Evolutionary conservation across 2,888 invertebrate species (phyloP).

Genomic region (Eurytoma californica): DNA sequence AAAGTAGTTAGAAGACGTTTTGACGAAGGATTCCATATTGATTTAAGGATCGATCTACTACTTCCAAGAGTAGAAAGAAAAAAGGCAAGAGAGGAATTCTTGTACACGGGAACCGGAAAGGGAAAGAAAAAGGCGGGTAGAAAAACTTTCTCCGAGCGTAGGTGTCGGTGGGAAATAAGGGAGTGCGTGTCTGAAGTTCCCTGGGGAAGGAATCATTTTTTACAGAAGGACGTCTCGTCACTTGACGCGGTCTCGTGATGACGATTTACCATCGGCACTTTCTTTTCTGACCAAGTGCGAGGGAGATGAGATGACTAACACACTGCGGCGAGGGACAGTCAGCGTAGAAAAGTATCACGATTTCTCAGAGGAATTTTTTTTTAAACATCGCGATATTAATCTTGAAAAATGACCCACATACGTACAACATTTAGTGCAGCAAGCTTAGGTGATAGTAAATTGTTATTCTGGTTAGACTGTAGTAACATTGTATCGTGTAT

Average conservation of each 20-base stretch:
- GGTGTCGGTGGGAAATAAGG: background rate
- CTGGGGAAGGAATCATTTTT: conserved; percentile 37
- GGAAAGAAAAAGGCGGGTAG: background rate
- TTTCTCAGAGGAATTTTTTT: conserved; percentile 20
- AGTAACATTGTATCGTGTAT: too few relatives aligned
- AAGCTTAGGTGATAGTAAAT: too few relatives aligned
- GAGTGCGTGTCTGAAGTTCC: conserved; percentile 18
- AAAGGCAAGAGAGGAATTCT: background rate
- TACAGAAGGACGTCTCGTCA: conserved; percentile 12
- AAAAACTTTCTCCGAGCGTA: background rate
- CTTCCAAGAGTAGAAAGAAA: background rate
- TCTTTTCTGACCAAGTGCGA: background rate
- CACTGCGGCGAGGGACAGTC: background rate
- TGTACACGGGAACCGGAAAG: background rate
- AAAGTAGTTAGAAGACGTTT: conserved; percentile 16
- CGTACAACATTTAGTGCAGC: background rate
- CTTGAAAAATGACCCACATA: background rate
- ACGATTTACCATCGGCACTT: conserved; percentile 36
- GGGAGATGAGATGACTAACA: too few relatives aligned
- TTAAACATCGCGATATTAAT: background rate
- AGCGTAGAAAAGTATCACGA: background rate
- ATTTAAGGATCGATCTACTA: conserved; percentile 38
- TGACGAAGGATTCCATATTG: conserved; percentile 29
- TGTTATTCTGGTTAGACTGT: too few relatives aligned
- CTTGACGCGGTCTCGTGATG: conserved; percentile 19